These are phyloP conservation scores for Tichodroma muraria DNA, from an alignment of 2,113 vertebrate species.

Conservation along the genomic window DNA sequence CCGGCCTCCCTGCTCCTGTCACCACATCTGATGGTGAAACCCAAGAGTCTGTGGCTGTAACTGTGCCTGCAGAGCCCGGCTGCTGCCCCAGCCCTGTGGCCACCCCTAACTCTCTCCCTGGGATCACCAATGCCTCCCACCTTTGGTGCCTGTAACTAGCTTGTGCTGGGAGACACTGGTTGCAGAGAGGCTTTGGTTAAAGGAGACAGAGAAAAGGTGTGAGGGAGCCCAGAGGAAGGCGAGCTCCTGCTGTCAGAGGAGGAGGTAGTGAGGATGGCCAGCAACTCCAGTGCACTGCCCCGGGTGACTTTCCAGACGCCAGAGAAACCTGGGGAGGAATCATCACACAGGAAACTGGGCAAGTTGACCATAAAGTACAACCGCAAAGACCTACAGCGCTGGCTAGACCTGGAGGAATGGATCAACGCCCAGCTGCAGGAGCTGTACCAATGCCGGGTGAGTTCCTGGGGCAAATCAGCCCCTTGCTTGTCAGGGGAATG, in stretches of 20 bases:
- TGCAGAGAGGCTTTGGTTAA: neutral
- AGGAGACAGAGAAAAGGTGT: neutral
- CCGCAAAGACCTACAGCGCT: conserved; percentile 89
- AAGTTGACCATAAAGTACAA: conserved; percentile 96
- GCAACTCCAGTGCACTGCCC: conserved; percentile 75
- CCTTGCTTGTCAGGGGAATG: neutral
- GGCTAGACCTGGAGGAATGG: conserved; percentile 95
- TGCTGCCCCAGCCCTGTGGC: neutral
- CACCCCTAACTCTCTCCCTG: neutral
- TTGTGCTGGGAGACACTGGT: neutral
- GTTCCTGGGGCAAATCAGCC: neutral
- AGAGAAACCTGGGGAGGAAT: conserved; percentile 75
- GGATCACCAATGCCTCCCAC: neutral
- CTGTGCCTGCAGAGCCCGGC: neutral
- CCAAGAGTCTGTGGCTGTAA: conserved; percentile 8
- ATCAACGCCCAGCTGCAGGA: conserved; percentile 87
- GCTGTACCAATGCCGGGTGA: conserved; percentile 89
- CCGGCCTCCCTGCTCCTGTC: conserved; percentile 9
- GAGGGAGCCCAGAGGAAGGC: neutral
- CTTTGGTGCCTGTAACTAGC: neutral
- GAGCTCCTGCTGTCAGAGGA: neutral
- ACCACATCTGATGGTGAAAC: neutral
- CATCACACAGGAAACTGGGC: conserved; percentile 77
- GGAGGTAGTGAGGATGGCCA: conserved; percentile 70
- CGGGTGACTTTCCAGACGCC: conserved; percentile 83